Base-by-base conservation (phyloP, 2,113 vertebrate genomes). In the Trogon surrucura region DNA sequence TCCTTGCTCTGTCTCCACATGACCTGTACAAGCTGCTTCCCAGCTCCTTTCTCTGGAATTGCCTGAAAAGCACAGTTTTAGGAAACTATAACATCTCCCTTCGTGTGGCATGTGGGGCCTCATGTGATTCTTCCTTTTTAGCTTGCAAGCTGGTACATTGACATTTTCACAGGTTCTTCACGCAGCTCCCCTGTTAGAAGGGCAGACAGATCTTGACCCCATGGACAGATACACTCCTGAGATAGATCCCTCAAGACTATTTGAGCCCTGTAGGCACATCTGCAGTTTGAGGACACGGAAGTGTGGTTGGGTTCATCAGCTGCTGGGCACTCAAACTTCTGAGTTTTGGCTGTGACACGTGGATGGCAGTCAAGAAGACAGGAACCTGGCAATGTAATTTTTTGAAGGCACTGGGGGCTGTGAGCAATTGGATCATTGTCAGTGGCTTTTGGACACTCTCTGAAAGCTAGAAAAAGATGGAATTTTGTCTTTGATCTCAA, bases 131-230 rank as follows among this genome's bases (percentile, higher is more conserved):
- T 7, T 44, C 51, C 29, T 58, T 53, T 26, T 58, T n/a, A 47
- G 29, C 53, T 36, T 29, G 23, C 27, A 30, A 17, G 25, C 8
- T 1, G 0, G 5, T 41, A 6, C 32, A 20, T 38, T 1, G 7
- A 19, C 10, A 1, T 38, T 36, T 53, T 11, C 23, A 22, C 4
- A 8, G 20, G 29, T 54, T 23, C 51, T 66, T 82, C 4, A 10
- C 27, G 9, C 11, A 36, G 11, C 3, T 73, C 7, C 14, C 5
- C 13, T 27, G 17, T 9, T 6, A 23, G 0, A 11, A 25, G 25
- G 25, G 27, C 18, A 62, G 70, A 65, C 38, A 16, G 16, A 14
- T 50, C 9, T 38, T 34, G 34, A 34, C 50, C 11, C 5, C 11
- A 2, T 7, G 9, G 34, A 18, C 30, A 41, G 32, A 56, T 72